Evolutionary conservation across 1,140 invertebrate species (phyloP), one percentile per base, ranked within the genome.

Genomic region (Pseudomyrmex gracilis): DNA sequence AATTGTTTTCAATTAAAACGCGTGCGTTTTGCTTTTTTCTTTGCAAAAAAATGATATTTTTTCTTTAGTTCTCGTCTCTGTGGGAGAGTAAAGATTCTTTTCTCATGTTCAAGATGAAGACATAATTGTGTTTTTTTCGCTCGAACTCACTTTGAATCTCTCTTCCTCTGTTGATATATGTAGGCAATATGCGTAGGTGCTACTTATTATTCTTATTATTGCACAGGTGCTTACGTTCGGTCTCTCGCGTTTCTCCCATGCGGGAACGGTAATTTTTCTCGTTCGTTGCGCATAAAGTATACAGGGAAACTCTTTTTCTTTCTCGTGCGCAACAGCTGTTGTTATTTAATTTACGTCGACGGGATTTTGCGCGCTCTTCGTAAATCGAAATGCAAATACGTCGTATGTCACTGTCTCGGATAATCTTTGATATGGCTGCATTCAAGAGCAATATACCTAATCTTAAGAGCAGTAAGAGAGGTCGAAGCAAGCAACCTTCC

Each of bases 341-440:
- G 76, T 80, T 71, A 80, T 80, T 80, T 80, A 80, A 80, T 80
- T 80, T 80, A 80, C 66, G 66, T 49, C 53, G 64, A n/a, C 66
- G 66, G 15, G 43, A 55, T 66, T 70, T 80, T 80, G 70, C 71
- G 76, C 17, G 76, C 66, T 70, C 71, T 80, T 80, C 66, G 66
- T 80, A 80, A 80, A 80, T 80, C 76, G 76, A 68, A 71, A 80
- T 80, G 76, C 66, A 80, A 80, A 80, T 71, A 80, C 45, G 53
- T 12, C 58, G 43, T 80, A 71, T 71, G 76, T 80, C 76, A 80
- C 76, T 80, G 76, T 80, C 76, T 80, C n/a, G 53, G 76, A 80
- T 80, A 80, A 80, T 80, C 76, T 22, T 71, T 80, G 68, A 80
- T 80, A 80, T 49, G 60, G 76, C 53, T 80, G 43, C 76, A 80